Base-by-base conservation (phyloP, 2,797 vertebrate species). In the Myiothlypis chrysogaster region DNA sequence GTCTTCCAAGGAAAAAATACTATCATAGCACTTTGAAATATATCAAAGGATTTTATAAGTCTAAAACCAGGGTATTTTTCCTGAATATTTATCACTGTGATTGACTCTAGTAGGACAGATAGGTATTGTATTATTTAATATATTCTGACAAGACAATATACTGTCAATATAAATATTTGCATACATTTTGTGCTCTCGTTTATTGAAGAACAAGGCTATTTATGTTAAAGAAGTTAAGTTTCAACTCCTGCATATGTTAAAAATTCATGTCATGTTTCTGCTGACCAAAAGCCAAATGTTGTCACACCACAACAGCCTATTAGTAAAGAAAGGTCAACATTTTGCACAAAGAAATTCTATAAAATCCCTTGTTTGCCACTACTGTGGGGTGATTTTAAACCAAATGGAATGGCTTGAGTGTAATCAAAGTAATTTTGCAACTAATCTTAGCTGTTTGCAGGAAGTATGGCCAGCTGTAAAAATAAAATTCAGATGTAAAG, bases 251-350 rank as follows among this genome's bases (percentile, higher is more conserved):
- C 12, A 22, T 41, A 18, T 19, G 2, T 32, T 80, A 66, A 61
- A 56, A 68, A 66, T 63, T 69, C 6, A 11, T 60, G 27, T 73
- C 7, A 14, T 24, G 4, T n/a, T 89, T 75, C 22, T 79, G 22
- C 57, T 71, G 16, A 63, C 44, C 9, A 55, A 75, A 84, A 71
- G 19, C 46, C 2, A 10, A 63, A 39, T n/a, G 16, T 23, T 2
- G 1, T 68, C 20, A 30, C 8, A 44, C 10, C 10, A 17, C 4
- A 9, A 18, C 14, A 21, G 10, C 49, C 21, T 2, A 0, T 82
- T 53, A 25, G 15, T 75, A 79, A 80, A 73, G 44, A 35, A 64
- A 57, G 15, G 3, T 84, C 44, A 76, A 18, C 0, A 5, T 60
- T 94, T 63, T 61, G 13, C 23, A 27, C n/a, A 60, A 71, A 76